These are phyloP conservation scores for Hipparchia semele DNA, from an alignment of 2,888 invertebrate genomes.

Conservation along the genomic window DNA sequence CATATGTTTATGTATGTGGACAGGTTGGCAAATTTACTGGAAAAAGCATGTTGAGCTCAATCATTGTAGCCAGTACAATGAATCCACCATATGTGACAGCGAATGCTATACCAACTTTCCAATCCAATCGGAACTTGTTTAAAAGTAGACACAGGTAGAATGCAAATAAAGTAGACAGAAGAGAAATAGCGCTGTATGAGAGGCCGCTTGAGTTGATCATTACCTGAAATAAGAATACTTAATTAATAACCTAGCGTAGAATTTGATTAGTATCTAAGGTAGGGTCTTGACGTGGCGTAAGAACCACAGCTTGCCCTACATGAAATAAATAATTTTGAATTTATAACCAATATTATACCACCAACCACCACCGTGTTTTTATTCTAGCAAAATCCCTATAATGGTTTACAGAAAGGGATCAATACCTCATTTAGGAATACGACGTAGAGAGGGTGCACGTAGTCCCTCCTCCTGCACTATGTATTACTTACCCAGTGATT, in stretches of 20 bases:
- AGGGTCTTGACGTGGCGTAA: too few relatives aligned
- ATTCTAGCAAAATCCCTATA: too few relatives aligned
- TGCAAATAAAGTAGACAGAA: constrained; percentile 88
- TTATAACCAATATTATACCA: too few relatives aligned
- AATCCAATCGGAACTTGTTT: constrained; percentile 88
- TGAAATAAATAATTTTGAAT: too few relatives aligned
- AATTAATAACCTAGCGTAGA: too few relatives aligned
- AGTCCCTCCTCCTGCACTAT: too few relatives aligned
- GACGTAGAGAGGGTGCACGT: too few relatives aligned
- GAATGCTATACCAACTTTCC: constrained; percentile 87
- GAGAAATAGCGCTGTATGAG: constrained; percentile 88
- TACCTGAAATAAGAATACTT: constrained; percentile 63
- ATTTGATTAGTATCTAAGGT: not conserved
- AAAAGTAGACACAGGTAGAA: constrained; percentile 86
- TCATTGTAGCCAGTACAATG: constrained; percentile 86
- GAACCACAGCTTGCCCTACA: too few relatives aligned
- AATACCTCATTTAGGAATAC: too few relatives aligned
- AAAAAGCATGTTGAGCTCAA: constrained; percentile 91
- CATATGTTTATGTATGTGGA: constrained; percentile 62
- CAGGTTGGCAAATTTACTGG: constrained; percentile 89
- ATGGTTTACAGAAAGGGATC: too few relatives aligned
- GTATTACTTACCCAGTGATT: constrained; percentile 75
- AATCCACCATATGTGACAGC: constrained; percentile 86
- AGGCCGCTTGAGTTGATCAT: constrained; percentile 90
- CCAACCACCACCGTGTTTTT: too few relatives aligned